Evolutionary conservation across 2,888 invertebrate species (phyloP), one percentile per base, ranked within the genome.

Genomic region (Limenitis camilla): DNA sequence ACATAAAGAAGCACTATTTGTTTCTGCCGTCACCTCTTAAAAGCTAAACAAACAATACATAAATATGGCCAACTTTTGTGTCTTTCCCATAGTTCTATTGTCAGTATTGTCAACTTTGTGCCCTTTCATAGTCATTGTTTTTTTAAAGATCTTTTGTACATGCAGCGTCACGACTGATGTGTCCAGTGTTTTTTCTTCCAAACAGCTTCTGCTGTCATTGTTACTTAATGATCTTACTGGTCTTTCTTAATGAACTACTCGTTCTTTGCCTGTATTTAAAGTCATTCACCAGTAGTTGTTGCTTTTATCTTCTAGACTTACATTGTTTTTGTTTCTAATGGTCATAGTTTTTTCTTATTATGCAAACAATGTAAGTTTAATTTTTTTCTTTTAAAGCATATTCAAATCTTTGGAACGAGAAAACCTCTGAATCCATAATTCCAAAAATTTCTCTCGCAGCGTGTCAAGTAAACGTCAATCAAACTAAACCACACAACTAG

Each of bases 41-140:
- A 71, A 71, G 75, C 77, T 80, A 84, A 81, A 81, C 85, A 87
- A 85, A 87, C 85, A 87, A 81, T 76, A 72, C 76, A 78, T 79
- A 77, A 80, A 81, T 81, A 77, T 71, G 71, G 64, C 69, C 68
- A 65, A 76, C 76, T 78, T 79, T 84, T 85, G 82, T 81, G 63
- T 68, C 64, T 72, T 76, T 77, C 77, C 74, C 78, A 78, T 78
- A 79, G 74, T 53, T 55, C 73, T 67, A 79, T 86, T 84, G 83
- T 84, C 61, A 64, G 64, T 70, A 78, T 83, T 84, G 81, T 85
- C 76, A 78, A 76, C 78, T 82, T 78, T 83, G 71, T 81, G 65
- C 60, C 68, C 70, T 70, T 69, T 67, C 62, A 65, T 65, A 65
- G 60, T 58, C 55, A 66, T 80, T 80, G 73, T 83, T 67, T 69